Percentiles rank a stretch among this genome's conserved stretches.
phyloP scores from a whole-genome alignment of 2,888 invertebrate genomes.

The Sphaeridia pumilis region DNA sequence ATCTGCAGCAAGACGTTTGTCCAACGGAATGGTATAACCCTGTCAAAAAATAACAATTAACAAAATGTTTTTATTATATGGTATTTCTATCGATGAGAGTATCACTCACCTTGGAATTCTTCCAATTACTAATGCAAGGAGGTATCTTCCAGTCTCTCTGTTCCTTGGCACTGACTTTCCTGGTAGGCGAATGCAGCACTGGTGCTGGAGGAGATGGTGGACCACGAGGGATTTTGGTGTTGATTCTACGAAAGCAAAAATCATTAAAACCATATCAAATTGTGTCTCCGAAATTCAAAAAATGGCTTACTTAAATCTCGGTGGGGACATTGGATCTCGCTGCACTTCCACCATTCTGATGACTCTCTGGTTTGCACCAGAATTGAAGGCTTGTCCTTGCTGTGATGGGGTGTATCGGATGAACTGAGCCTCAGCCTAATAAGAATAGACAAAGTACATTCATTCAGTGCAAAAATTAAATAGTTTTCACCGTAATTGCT shows the following conservation, averaged over 20 bases:
- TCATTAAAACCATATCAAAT: background rate
- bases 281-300: background rate
- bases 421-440: constrained; percentile 51
- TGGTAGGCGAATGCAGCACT: constrained; percentile 93
- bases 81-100: background rate
- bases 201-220: constrained; percentile 99
- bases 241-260: constrained; percentile 53
- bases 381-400: constrained; percentile 86
- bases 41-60: constrained; percentile 34
- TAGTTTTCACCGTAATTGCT: background rate
- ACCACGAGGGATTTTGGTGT: constrained; percentile 96
- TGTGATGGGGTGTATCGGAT: constrained; percentile 97
- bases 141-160: constrained; percentile 99
- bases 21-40: constrained; percentile 93
- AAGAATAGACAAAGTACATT: background rate
- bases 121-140: constrained; percentile 99
- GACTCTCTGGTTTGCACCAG: constrained; percentile 93
- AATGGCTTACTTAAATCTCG: constrained; percentile 60
- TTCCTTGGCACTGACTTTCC: constrained; percentile 92
- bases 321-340: constrained; percentile 97
- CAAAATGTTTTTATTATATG: background rate
- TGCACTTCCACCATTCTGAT: constrained; percentile 90
- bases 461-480: background rate
- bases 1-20: constrained; percentile 95
- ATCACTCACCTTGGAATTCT: constrained; percentile 74